Evolutionary conservation across 2,888 invertebrate species (phyloP).

Genomic region (Tortrix viridana): DNA sequence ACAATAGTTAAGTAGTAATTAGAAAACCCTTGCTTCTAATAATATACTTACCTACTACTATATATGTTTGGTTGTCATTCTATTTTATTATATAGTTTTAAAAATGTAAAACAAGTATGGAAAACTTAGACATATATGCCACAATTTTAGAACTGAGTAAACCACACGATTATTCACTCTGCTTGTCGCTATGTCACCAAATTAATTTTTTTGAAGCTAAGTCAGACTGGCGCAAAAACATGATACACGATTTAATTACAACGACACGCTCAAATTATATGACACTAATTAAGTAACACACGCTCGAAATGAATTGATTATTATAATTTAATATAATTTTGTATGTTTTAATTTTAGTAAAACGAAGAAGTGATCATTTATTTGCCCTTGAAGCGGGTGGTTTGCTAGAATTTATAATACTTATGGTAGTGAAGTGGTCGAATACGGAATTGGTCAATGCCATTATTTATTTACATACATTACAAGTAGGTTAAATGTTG

Average conservation of each 20-base stretch:
- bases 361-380: slow-evolving; percentile 5
- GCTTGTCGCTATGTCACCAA: not conserved
- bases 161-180: not conserved
- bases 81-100: too few relatives aligned
- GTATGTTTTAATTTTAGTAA: slow-evolving; percentile 1
- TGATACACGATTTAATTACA: slow-evolving; percentile 29
- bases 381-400: slow-evolving; percentile 12
- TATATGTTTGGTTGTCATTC: too few relatives aligned
- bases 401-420: slow-evolving; percentile 1
- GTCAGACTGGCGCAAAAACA: slow-evolving; percentile 4
- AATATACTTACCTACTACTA: too few relatives aligned
- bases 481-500: slow-evolving; percentile 3
- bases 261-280: slow-evolving; percentile 8
- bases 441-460: slow-evolving; percentile 15
- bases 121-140: not conserved
- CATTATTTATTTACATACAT: slow-evolving; percentile 8
- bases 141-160: not conserved
- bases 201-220: slow-evolving; percentile 3
- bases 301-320: slow-evolving; percentile 23
- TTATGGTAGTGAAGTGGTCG: slow-evolving; percentile 2
- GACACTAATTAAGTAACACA: slow-evolving; percentile 20
- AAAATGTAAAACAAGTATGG: too few relatives aligned
- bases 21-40: too few relatives aligned
- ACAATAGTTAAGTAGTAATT: too few relatives aligned
- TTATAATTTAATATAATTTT: slow-evolving; percentile 18